Evolutionary conservation across 92 coral and sea anemone species (phyloP).

Genomic region (Pocillopora grandis): DNA sequence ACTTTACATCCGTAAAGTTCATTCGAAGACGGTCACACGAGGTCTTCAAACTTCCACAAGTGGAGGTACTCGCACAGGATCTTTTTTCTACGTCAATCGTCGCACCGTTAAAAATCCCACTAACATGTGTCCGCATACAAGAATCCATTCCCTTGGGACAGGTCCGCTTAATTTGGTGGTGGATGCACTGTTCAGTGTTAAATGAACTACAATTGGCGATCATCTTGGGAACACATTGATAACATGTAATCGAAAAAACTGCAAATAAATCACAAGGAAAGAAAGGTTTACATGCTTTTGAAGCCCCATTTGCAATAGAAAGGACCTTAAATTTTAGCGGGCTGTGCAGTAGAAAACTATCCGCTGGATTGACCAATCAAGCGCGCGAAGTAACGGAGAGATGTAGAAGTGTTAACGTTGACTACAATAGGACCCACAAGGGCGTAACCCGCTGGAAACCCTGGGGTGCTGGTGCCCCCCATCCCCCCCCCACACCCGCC

Average conservation of each 20-base stretch:
- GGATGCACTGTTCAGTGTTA: not conserved
- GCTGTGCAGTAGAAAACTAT: too few species aligned
- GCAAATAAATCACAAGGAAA: not conserved
- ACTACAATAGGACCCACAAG: too few species aligned
- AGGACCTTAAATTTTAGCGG: too few species aligned
- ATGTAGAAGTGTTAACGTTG: too few species aligned
- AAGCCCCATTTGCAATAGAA: not conserved
- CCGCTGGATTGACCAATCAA: too few species aligned
- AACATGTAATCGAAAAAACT: slow-evolving; percentile 9
- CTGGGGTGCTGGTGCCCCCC: too few species aligned
- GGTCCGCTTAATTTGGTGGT: not conserved
- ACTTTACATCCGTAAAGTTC: not conserved
- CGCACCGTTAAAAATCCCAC: not conserved
- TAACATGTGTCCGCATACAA: not conserved
- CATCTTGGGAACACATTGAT: slow-evolving; percentile 10
- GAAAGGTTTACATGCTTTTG: not conserved
- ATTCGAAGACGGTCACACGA: not conserved
- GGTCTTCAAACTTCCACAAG: not conserved
- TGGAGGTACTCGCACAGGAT: not conserved
- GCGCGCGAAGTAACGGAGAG: too few species aligned
- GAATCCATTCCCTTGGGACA: slow-evolving; percentile 20
- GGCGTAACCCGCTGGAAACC: too few species aligned
- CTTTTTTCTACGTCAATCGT: not conserved
- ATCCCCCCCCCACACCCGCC: too few species aligned
- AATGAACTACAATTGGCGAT: not conserved